Base-by-base conservation (phyloP, 2,888 invertebrate genomes). In the Hirtodrosophila trivittata region DNA sequence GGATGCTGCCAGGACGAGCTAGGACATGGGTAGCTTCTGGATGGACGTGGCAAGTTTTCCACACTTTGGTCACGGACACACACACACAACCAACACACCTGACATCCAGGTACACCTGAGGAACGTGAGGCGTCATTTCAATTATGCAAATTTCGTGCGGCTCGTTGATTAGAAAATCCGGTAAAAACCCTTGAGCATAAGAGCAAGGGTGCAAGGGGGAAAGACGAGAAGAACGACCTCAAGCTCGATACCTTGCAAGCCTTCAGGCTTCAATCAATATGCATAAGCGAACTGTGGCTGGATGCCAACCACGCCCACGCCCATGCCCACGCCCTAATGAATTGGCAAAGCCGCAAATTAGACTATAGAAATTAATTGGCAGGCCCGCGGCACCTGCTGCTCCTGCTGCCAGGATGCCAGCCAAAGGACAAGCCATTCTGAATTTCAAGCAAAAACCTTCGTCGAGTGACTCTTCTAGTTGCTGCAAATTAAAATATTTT, bases 101-200 rank as follows among this genome's bases (percentile, higher is more conserved):
- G 33, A 58, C 26, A 12, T 33, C 30, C 16, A 0, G 60, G 38
- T 41, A 46, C 57, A 63, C 65, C 77, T 74, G 78, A 35, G 16
- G 57, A 65, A 78, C 72, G 67, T 64, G 81, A 57, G 70, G 55
- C 57, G 66, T 60, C 68, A 68, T 84, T 87, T 87, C 85, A 83
- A 83, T 83, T 83, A 83, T 83, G 82, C 87, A 83, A 83, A 83
- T 87, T 80, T 66, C 33, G 70, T 60, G 58, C 54, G 66, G 56
- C 63, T 42, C 56, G 81, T 74, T 87, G 82, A 83, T 83, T 87
- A 83, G 73, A 84, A 84, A 86, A 82, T 86, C 77, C 77, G 25
- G 63, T 43, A 64, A 75, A 72, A 59, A 60, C 76, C 66, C 76
- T 69, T 67, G 65, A 82, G 75, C 58, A 26, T 32, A 26, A 7